These are phyloP conservation scores for Gnathonemus longibarbis DNA, from an alignment of 2,113 vertebrate genomes.

Conservation along the genomic window DNA sequence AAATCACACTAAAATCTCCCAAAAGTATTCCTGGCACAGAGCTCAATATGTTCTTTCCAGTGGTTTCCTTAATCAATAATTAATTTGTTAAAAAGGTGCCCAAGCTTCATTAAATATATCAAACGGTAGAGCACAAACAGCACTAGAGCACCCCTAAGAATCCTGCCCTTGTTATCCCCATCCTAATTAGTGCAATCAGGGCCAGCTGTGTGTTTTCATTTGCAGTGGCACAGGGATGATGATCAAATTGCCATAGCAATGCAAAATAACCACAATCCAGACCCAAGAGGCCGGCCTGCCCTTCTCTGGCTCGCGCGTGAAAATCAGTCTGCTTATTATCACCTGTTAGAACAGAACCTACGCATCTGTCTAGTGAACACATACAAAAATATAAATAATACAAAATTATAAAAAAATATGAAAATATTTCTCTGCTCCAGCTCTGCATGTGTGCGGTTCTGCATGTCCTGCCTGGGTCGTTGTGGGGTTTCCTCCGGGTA, in stretches of 20 bases:
- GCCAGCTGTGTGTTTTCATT: background rate
- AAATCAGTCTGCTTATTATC: background rate
- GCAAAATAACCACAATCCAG: background rate
- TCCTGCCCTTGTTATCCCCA: background rate
- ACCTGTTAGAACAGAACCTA: background rate
- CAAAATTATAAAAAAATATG: background rate
- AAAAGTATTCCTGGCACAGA: background rate
- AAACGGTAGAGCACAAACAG: background rate
- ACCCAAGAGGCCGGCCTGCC: background rate
- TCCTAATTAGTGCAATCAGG: background rate
- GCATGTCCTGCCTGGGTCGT: background rate
- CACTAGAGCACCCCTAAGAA: background rate
- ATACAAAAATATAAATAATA: background rate
- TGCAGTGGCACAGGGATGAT: background rate
- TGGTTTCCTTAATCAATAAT: background rate
- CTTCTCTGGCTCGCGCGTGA: background rate
- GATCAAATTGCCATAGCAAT: background rate
- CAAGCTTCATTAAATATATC: background rate
- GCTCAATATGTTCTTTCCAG: background rate
- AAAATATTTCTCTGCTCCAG: background rate
- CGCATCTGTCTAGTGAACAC: background rate
- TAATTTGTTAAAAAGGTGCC: background rate
- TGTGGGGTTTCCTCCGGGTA: background rate
- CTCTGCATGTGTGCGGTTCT: background rate
- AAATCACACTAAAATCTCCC: background rate